phyloP scores from a whole-genome alignment of 2,797 vertebrate genomes.

The Buceros bicornis region DNA sequence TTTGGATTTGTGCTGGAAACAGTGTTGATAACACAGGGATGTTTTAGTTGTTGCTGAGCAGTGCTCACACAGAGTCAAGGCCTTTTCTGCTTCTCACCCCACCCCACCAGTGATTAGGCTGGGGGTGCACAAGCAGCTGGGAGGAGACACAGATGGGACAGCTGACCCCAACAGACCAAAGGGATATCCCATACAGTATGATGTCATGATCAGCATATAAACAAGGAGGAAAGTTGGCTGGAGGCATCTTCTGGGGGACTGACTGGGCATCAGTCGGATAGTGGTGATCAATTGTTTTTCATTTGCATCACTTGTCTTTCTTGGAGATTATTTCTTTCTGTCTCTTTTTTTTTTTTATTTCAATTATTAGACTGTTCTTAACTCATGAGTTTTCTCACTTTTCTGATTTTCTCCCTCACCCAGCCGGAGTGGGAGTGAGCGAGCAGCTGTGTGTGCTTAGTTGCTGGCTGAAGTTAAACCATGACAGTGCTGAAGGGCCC shows the following conservation, averaged over 20 bases:
- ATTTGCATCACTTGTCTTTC: not conserved
- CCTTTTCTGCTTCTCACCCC: not conserved
- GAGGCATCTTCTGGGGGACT: not conserved
- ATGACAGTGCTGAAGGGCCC: not conserved
- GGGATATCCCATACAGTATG: not conserved
- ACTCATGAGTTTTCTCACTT: too few relatives aligned
- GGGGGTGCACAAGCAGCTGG: not conserved
- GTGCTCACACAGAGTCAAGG: not conserved
- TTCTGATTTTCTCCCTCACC: not conserved
- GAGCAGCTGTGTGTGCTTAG: not conserved
- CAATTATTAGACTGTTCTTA: not conserved
- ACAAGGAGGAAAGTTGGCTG: not conserved
- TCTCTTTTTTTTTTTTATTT: not conserved
- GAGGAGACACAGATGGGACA: not conserved
- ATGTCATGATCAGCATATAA: not conserved
- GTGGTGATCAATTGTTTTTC: not conserved
- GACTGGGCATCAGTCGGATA: not conserved
- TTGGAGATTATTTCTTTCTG: not conserved
- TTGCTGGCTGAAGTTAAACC: not conserved
- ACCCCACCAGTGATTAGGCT: accelerated
- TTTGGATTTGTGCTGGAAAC: not conserved
- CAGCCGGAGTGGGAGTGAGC: not conserved
- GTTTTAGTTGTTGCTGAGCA: not conserved
- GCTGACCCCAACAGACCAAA: not conserved
- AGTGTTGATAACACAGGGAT: not conserved